Conservation (phyloP, 2,888 invertebrate genomes). For the Pseudoips prasinana region DNA sequence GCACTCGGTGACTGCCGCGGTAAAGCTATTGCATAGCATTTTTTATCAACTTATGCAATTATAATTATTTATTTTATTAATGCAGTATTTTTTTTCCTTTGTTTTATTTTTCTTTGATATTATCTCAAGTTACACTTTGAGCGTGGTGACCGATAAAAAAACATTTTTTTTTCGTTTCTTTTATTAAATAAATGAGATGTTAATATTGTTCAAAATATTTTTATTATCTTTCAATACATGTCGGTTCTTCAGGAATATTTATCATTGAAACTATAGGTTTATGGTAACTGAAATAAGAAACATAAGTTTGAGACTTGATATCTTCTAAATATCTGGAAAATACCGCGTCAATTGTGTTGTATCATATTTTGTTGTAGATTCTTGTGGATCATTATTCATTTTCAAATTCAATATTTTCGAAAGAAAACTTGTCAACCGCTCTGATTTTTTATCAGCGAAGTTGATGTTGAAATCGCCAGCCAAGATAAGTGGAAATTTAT, state of each 20-base stretch:
- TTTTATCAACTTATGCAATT: not conserved
- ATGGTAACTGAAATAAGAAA: conserved; percentile 5
- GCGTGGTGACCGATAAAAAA: conserved; percentile 7
- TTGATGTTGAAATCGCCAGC: conserved; percentile 28
- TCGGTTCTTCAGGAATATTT: conserved; percentile 7
- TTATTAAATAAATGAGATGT: conserved; percentile 4
- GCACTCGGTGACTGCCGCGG: not conserved
- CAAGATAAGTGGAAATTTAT: conserved; percentile 30
- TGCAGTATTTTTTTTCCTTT: not conserved
- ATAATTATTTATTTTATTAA: conserved; percentile 1
- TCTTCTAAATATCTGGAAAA: conserved; percentile 10
- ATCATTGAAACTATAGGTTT: conserved; percentile 8
- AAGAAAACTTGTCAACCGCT: conserved; percentile 23
- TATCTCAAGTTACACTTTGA: conserved; percentile 8
- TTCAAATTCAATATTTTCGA: conserved; percentile 26
- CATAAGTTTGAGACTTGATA: conserved; percentile 19
- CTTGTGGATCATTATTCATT: conserved; percentile 8
- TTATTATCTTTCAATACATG: conserved; percentile 7
- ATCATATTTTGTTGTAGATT: conserved; percentile 20
- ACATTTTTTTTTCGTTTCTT: conserved; percentile 4
- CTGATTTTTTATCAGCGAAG: conserved; percentile 25
- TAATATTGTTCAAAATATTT: conserved; percentile 3
- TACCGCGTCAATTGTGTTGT: conserved; percentile 19
- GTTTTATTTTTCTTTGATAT: conserved; percentile 3
- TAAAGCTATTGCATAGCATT: conserved; percentile 1